phyloP scores from a whole-genome alignment of 1,140 invertebrate genomes.

The Oryctes rhinoceros region DNA sequence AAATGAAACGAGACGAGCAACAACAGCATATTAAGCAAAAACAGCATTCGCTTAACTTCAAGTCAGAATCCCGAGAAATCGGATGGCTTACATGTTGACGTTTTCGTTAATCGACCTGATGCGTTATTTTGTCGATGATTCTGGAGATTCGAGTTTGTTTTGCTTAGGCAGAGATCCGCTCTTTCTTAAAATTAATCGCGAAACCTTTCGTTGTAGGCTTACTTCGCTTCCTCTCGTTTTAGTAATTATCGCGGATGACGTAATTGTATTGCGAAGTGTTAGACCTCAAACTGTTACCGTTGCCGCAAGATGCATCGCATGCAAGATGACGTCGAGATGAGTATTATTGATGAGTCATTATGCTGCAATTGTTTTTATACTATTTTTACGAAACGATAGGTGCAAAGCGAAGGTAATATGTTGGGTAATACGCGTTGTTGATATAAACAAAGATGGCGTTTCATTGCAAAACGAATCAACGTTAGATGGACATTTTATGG shows the following conservation, averaged over 20 bases:
- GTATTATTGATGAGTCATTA: too few relatives aligned
- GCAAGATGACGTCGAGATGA: too few relatives aligned
- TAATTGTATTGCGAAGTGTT: too few relatives aligned
- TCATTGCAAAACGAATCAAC: too few relatives aligned
- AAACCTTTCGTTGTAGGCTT: not conserved
- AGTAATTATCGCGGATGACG: not conserved
- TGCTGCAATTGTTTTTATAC: too few relatives aligned
- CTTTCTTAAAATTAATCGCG: not conserved
- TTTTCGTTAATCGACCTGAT: slow-evolving; percentile 13
- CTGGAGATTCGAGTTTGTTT: not conserved
- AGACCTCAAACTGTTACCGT: too few relatives aligned
- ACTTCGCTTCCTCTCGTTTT: not conserved
- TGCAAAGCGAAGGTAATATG: too few relatives aligned
- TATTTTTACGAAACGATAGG: too few relatives aligned
- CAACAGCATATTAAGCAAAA: not conserved
- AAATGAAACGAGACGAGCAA: not conserved
- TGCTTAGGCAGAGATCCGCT: not conserved
- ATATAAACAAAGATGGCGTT: too few relatives aligned
- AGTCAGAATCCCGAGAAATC: not conserved
- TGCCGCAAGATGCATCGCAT: too few relatives aligned
- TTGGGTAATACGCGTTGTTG: too few relatives aligned
- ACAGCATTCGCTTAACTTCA: not conserved
- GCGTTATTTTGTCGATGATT: not conserved
- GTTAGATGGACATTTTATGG: too few relatives aligned
- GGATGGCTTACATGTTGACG: not conserved